Evolutionary conservation across 1,140 invertebrate species (phyloP).

Genomic region (Zeugodacus cucurbitae): DNA sequence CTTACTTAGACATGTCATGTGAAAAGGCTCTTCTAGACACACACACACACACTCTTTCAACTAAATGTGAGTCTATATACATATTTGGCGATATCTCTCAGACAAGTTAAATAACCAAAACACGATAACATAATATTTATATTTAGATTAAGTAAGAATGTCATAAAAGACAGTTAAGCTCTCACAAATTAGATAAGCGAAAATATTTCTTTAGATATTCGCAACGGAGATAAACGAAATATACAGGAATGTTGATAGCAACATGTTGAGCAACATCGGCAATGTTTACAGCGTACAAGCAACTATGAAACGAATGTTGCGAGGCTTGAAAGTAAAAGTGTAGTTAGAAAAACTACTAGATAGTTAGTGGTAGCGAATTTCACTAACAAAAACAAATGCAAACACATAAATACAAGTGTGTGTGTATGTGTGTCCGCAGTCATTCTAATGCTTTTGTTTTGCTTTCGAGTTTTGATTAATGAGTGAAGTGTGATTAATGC

Average conservation of each 20-base stretch:
- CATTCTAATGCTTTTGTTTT: background rate
- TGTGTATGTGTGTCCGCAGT: background rate
- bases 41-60: background rate
- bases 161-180: background rate
- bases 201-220: background rate
- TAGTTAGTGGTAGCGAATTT: background rate
- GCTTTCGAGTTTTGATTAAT: background rate
- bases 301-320: background rate
- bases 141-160: background rate
- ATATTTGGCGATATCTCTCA: background rate
- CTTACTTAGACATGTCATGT: background rate
- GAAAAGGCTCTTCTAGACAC: background rate
- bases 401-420: background rate
- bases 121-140: background rate
- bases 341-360: background rate
- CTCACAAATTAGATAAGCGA: background rate
- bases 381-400: background rate
- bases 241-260: background rate
- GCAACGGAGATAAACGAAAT: background rate
- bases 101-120: background rate
- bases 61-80: background rate
- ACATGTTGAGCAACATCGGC: background rate
- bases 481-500: slow-evolving; percentile 11
- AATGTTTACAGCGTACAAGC: background rate
- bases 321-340: background rate